A percentile compares a stretch with the other conserved stretches of the same genome.
Conservation (phyloP, 2,113 vertebrate species). For the Triplophysa tibetana region DNA sequence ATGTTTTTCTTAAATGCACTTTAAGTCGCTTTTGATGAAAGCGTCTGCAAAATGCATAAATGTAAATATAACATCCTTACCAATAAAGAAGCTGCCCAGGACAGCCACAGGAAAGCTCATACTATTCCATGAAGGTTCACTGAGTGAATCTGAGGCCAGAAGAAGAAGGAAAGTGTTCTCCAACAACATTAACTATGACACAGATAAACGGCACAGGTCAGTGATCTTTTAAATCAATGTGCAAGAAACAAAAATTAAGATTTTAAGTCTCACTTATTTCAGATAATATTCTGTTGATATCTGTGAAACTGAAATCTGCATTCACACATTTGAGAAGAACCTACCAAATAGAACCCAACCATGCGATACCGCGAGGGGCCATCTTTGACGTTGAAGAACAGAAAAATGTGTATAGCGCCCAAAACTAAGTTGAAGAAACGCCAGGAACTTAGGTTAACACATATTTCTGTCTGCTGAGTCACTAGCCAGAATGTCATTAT, state of each 20-base stretch:
- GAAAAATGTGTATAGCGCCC: slow-evolving; percentile 82
- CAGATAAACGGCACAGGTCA: not conserved
- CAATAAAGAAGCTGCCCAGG: slow-evolving; percentile 79
- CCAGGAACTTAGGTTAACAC: slow-evolving; percentile 79
- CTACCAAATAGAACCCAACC: slow-evolving; percentile 81
- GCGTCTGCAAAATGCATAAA: too few species aligned
- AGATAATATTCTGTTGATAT: not conserved
- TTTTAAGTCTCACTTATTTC: not conserved
- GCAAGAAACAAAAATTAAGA: not conserved
- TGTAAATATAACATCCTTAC: slow-evolving; percentile 63
- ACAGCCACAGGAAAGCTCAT: slow-evolving; percentile 69
- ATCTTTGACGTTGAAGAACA: slow-evolving; percentile 81
- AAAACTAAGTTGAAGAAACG: slow-evolving; percentile 79
- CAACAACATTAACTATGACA: slow-evolving; percentile 69
- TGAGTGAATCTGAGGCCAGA: slow-evolving; percentile 77
- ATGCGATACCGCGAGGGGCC: slow-evolving; percentile 80
- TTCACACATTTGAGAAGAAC: slow-evolving; percentile 43
- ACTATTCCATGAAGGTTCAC: slow-evolving; percentile 71
- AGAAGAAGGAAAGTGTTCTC: slow-evolving; percentile 81
- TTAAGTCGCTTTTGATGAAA: too few species aligned
- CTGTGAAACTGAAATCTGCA: not conserved
- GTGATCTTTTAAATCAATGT: not conserved
- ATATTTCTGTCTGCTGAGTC: slow-evolving; percentile 83
- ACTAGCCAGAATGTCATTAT: slow-evolving; percentile 87
- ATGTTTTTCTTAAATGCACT: too few species aligned